These are phyloP conservation scores for Apamea monoglypha DNA, from an alignment of 2,888 invertebrate genomes.

Conservation along the genomic window DNA sequence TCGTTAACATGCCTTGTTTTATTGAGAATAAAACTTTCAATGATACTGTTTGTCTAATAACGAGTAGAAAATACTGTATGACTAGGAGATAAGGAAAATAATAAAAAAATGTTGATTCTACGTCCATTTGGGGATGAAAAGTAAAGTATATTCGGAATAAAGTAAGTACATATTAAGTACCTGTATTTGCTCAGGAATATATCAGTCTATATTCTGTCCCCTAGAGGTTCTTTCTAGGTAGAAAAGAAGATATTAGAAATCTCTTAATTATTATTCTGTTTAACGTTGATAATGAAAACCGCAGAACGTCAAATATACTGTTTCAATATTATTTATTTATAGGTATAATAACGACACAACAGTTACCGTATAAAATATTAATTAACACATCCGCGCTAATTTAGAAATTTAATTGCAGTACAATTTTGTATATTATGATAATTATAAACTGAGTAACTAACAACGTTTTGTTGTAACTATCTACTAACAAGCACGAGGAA, in stretches of 20 bases:
- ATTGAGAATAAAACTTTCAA: slow-evolving; percentile 64
- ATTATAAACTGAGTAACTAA: slow-evolving; percentile 12
- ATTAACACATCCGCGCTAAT: slow-evolving; percentile 8
- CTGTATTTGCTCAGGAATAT: slow-evolving; percentile 16
- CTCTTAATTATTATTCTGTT: background rate
- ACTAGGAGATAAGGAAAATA: slow-evolving; percentile 6
- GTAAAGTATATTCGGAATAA: background rate
- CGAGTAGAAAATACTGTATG: slow-evolving; percentile 32
- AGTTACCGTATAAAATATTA: background rate
- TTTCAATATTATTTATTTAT: background rate
- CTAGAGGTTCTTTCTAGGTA: background rate
- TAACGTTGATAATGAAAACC: background rate
- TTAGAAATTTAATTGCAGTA: slow-evolving; percentile 14
- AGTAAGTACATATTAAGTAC: background rate
- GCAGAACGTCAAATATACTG: background rate
- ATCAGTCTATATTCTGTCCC: background rate
- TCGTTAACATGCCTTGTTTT: slow-evolving; percentile 66
- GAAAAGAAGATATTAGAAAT: background rate
- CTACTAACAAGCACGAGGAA: slow-evolving; percentile 19
- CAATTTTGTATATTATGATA: slow-evolving; percentile 1
- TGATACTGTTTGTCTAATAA: slow-evolving; percentile 62
- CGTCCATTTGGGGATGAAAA: slow-evolving; percentile 23
- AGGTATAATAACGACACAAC: background rate
- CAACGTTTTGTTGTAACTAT: slow-evolving; percentile 4
- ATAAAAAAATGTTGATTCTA: slow-evolving; percentile 30